Conservation (phyloP, 2,113 vertebrate genomes). For the Cisticola juncidis region DNA sequence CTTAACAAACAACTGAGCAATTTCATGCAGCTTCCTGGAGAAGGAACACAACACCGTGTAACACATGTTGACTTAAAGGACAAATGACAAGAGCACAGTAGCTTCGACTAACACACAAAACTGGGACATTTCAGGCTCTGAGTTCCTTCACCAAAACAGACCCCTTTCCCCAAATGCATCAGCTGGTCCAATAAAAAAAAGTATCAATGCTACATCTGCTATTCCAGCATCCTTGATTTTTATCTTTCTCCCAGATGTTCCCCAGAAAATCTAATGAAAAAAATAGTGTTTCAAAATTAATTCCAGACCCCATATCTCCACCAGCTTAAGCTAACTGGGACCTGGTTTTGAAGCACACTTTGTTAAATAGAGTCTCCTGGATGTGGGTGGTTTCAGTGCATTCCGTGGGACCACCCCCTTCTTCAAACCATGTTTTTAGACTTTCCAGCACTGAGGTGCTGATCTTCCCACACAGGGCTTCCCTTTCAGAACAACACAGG, state of each 20-base stretch:
- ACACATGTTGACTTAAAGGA: not conserved
- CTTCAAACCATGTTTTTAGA: not conserved
- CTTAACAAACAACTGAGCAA: not conserved
- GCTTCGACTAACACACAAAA: not conserved
- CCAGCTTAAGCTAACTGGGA: not conserved
- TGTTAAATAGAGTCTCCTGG: not conserved
- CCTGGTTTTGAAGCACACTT: not conserved
- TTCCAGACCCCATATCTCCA: not conserved
- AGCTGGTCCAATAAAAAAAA: not conserved
- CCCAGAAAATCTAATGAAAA: not conserved
- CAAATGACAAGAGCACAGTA: not conserved
- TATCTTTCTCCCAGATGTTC: not conserved
- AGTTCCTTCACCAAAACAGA: not conserved
- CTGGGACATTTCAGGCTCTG: not conserved
- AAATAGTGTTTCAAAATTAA: not conserved
- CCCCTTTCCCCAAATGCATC: not conserved
- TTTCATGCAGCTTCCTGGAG: not conserved
- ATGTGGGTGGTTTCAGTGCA: not conserved
- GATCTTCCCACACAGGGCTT: not conserved
- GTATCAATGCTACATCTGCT: not conserved
- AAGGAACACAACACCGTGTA: not conserved
- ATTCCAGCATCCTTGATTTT: not conserved
- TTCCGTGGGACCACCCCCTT: rapidly evolving
- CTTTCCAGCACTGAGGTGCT: not conserved
- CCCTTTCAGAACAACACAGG: not conserved